Conservation (phyloP, 2,888 invertebrate genomes). For the Eupithecia subfuscata region DNA sequence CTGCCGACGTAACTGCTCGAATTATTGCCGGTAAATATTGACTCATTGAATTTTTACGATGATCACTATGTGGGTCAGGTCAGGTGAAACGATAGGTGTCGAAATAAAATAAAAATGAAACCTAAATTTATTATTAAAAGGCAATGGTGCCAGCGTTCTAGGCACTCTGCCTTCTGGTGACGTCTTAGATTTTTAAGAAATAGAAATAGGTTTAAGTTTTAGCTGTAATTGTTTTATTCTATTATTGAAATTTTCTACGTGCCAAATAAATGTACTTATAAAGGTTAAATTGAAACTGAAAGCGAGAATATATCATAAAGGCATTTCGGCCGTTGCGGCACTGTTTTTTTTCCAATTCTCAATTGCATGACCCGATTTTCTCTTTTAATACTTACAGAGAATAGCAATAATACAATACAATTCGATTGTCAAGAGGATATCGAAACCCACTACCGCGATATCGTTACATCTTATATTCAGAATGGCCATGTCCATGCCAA, state of each 20-base stretch:
- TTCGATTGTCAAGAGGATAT: neutral
- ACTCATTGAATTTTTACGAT: slow-evolving; percentile 37
- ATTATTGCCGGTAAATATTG: slow-evolving; percentile 32
- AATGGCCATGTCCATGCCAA: neutral
- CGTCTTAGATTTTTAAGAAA: no score
- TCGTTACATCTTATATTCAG: neutral
- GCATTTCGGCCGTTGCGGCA: neutral
- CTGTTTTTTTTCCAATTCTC: neutral
- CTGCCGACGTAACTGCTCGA: slow-evolving; percentile 45
- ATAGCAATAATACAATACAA: neutral
- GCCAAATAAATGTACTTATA: no score
- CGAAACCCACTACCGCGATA: neutral
- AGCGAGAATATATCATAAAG: neutral
- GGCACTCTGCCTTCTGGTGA: no score
- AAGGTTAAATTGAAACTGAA: no score
- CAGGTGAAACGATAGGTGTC: neutral
- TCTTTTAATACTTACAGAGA: neutral
- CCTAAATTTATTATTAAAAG: neutral
- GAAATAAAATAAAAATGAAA: neutral
- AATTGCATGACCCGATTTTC: neutral
- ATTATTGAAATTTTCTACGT: no score
- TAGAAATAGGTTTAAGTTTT: no score
- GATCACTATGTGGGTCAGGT: slow-evolving; percentile 5
- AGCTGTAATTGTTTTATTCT: no score
- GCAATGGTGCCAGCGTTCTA: neutral